Conservation (phyloP, 2,113 vertebrate species). For the Chrysochloris asiatica region DNA sequence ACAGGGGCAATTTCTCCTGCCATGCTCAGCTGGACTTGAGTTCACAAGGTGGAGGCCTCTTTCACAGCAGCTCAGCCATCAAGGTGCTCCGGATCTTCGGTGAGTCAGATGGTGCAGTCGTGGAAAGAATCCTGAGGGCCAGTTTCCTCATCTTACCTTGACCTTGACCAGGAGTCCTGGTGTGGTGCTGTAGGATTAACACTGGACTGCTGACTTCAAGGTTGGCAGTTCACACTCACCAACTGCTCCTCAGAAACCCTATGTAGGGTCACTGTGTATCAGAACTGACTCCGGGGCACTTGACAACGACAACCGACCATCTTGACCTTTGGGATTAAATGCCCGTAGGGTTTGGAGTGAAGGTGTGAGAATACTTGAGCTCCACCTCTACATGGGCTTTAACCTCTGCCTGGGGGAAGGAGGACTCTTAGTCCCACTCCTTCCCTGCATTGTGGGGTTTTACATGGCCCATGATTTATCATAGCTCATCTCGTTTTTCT, state of each 20-base stretch:
- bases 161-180: no score
- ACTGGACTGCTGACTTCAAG: no score
- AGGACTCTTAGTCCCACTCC: background rate
- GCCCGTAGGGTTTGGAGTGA: background rate
- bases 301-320: no score
- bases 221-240: no score
- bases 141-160: background rate
- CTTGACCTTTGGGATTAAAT: background rate
- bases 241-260: no score
- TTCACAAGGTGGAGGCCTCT: constrained; percentile 41
- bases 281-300: no score
- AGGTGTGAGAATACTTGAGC: background rate
- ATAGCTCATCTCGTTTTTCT: background rate
- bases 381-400: constrained; percentile 6
- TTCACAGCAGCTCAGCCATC: constrained; percentile 27
- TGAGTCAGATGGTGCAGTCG: constrained; percentile 37
- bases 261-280: no score
- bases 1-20: constrained; percentile 69
- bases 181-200: no score
- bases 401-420: background rate
- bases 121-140: background rate
- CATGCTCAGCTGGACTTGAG: constrained; percentile 47
- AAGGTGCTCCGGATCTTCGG: constrained; percentile 60
- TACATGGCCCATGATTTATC: background rate
- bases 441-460: background rate